Conservation (phyloP, 2,113 vertebrate species). For the Percina caprodes region DNA sequence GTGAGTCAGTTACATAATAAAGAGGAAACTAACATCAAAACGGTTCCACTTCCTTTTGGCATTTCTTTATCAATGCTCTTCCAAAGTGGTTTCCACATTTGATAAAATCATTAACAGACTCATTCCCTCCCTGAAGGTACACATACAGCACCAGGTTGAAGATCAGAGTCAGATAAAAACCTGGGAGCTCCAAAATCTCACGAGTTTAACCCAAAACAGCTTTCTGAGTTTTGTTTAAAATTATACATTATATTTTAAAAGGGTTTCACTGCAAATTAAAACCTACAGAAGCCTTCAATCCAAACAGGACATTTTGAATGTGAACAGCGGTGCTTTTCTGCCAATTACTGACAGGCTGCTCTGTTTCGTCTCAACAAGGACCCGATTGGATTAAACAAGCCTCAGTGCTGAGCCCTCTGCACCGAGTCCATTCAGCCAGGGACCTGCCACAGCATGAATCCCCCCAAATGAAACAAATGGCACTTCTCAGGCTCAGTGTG, state of each 20-base stretch:
- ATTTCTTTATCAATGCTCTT: conserved; percentile 42
- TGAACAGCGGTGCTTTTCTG: conserved; percentile 28
- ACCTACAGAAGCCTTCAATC: conserved; percentile 15
- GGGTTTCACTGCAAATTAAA: conserved; percentile 44
- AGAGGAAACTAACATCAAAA: conserved; percentile 9
- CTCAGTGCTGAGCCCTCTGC: conserved; percentile 37
- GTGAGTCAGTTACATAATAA: conserved; percentile 36
- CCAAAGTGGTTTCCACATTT: conserved; percentile 30
- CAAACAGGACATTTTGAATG: conserved; percentile 16
- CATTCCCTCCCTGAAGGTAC: not conserved
- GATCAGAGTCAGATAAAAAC: conserved; percentile 4
- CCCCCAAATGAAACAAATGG: conserved; percentile 40
- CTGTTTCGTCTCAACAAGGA: conserved; percentile 43
- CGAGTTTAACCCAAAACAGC: conserved; percentile 18
- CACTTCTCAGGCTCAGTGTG: conserved; percentile 32
- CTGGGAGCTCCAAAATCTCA: not conserved
- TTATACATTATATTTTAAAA: not conserved
- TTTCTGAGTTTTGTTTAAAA: conserved; percentile 22
- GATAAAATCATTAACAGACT: conserved; percentile 24
- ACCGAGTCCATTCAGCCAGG: conserved; percentile 35
- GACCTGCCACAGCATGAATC: conserved; percentile 22
- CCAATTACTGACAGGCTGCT: conserved; percentile 38
- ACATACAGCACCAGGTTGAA: conserved; percentile 1
- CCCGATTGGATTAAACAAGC: conserved; percentile 52
- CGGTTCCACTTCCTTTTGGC: not conserved